Percentiles rank a stretch among this genome's conserved stretches.
These are phyloP conservation scores for Mactra quadrangularis DNA, from an alignment of 1,140 invertebrate species.

Conservation along the genomic window DNA sequence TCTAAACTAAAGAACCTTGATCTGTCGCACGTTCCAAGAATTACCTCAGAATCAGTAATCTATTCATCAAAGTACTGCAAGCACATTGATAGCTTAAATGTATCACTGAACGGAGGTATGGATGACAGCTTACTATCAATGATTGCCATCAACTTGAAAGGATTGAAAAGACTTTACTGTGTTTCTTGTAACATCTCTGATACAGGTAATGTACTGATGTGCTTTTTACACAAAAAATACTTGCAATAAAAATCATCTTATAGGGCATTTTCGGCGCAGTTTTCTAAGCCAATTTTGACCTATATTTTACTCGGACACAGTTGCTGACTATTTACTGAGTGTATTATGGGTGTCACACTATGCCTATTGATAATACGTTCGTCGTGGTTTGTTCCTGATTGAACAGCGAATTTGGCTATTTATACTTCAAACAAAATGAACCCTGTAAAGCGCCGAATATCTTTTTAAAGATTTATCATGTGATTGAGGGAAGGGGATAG, in stretches of 20 bases:
- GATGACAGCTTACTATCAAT: conserved; percentile 70
- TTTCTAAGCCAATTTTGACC: neutral
- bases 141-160: conserved; percentile 61
- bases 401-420: neutral
- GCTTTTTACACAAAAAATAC: neutral
- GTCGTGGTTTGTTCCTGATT: neutral
- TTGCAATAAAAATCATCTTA: neutral
- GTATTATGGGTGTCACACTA: no score
- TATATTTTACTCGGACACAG: no score
- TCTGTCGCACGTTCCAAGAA: conserved; percentile 69
- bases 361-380: no score
- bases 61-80: conserved; percentile 66
- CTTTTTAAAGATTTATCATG: neutral
- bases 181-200: conserved; percentile 77
- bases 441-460: no score
- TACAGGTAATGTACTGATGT: conserved; percentile 64
- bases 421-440: no score
- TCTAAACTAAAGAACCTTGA: conserved; percentile 70
- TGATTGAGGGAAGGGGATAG: neutral
- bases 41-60: conserved; percentile 66
- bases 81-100: conserved; percentile 71
- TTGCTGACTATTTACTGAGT: no score
- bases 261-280: neutral
- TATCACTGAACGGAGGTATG: conserved; percentile 73
- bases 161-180: conserved; percentile 70